Evolutionary conservation across 1,140 invertebrate genomes (phyloP).

Genomic region (Pantala flavescens): DNA sequence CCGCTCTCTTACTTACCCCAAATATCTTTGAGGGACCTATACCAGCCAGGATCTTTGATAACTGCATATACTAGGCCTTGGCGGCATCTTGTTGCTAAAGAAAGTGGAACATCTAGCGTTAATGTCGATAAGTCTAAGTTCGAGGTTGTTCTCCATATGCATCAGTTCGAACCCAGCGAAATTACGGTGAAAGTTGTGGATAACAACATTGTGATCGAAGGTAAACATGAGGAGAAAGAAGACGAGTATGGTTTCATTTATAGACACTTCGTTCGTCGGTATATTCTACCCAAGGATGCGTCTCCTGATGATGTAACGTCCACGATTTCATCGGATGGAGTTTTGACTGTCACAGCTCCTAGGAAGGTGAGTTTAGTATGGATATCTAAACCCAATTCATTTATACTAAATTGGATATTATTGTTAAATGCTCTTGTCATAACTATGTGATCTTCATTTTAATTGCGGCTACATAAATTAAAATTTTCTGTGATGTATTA

Average conservation of each 20-base stretch:
- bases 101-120: conserved; percentile 14
- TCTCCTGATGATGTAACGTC: conserved; percentile 33
- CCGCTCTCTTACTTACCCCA: too few relatives aligned
- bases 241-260: conserved; percentile 66
- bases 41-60: conserved; percentile 29
- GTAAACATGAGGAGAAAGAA: conserved; percentile 71
- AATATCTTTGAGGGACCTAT: conserved; percentile 39
- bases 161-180: conserved; percentile 78
- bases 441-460: too few relatives aligned
- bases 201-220: conserved; percentile 64
- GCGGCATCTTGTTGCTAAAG: conserved; percentile 14
- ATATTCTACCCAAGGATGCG: conserved; percentile 40
- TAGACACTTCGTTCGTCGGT: conserved; percentile 61
- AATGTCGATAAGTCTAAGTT: conserved; percentile 26
- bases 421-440: too few relatives aligned
- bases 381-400: too few relatives aligned
- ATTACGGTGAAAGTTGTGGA: conserved; percentile 76
- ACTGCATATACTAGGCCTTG: conserved; percentile 15
- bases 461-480: too few relatives aligned
- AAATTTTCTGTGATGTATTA: too few relatives aligned
- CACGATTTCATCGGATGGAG: conserved; percentile 35
- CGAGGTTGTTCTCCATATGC: conserved; percentile 67
- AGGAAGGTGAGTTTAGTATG: conserved; percentile 21
- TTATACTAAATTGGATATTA: too few relatives aligned
- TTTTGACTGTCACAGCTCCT: conserved; percentile 34